Percentiles rank a stretch among this genome's conserved stretches.
Evolutionary conservation across 2,888 invertebrate species (phyloP).

Genomic region (Antheraea yamamai): DNA sequence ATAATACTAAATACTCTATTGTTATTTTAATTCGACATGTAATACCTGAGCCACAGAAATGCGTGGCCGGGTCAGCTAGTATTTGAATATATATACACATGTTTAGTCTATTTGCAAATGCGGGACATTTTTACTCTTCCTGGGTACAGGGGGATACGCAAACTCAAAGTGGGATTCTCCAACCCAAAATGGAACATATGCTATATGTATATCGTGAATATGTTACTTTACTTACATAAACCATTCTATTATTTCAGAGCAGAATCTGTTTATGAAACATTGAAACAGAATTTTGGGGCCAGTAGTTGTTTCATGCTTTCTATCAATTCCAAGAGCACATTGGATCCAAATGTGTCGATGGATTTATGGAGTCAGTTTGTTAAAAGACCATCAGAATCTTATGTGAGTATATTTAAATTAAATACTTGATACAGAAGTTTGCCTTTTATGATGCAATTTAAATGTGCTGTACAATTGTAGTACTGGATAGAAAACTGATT

Average conservation of each 20-base stretch:
- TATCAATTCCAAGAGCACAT: constrained; percentile 90
- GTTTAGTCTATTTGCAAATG: no score
- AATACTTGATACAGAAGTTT: neutral
- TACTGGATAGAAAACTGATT: neutral
- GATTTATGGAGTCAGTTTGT: constrained; percentile 94
- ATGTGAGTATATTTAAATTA: constrained; percentile 52
- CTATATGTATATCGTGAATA: neutral
- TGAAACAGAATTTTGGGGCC: constrained; percentile 93
- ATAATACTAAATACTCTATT: no score
- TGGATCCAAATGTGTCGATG: constrained; percentile 80
- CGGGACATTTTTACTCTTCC: no score
- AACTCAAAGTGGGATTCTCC: no score
- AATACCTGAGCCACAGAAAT: no score
- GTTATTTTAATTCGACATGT: no score
- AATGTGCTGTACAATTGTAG: neutral
- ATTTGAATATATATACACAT: no score
- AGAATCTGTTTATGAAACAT: constrained; percentile 89
- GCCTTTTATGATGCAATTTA: neutral
- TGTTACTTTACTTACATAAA: constrained; percentile 6
- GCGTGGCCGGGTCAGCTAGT: no score
- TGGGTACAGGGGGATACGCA: no score
- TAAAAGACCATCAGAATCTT: constrained; percentile 79
- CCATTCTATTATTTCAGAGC: constrained; percentile 83
- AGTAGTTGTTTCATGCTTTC: constrained; percentile 93
- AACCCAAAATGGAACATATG: no score